Evolutionary conservation across 1,140 invertebrate genomes (phyloP), one percentile per base, ranked within the genome.

Genomic region (Drosophila burlai): DNA sequence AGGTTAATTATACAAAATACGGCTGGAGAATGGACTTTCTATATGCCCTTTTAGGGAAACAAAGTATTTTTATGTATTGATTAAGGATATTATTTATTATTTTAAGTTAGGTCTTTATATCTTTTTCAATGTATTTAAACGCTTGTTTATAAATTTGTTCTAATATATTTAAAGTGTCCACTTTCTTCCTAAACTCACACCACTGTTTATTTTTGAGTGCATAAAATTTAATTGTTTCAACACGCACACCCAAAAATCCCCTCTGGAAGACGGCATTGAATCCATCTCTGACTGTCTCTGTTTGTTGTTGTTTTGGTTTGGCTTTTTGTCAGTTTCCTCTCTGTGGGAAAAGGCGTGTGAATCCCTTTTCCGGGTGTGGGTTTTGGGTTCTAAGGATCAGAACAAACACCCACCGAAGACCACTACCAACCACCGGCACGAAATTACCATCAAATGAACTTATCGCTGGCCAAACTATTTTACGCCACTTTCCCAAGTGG

Each of bases 401-500:
- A 65, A 73, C 71, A 55, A 68, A 45, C 45, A 81, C 81, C 77
- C 81, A 83, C 81, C 69, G 16, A n/a, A 31, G 49, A 52, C 18
- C 63, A 24, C 9, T 21, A 76, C 62, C 65, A 57, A 63, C 75
- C 76, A 78, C 75, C 76, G 71, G 63, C 65, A 76, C 67, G 43
- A 89, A 89, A 84, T 90, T 89, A 84, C 76, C 77, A 89, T 79
- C 85, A 84, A 89, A 89, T 89, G 85, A 84, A 89, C 84, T 89
- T 89, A 89, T 89, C 84, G 84, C 84, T 66, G 57, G 85, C 83
- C 63, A 73, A 80, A 89, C 85, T 89, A 89, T 89, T 89, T 90
- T 90, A 89, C 85, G 85, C 78, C 85, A 76, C 81, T 89, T 89
- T 89, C 75, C 85, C 81, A 79, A 89, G 85, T 89, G 81, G 85